phyloP scores from a whole-genome alignment of 2,797 vertebrate species.

The Anniella stebbinsi region DNA sequence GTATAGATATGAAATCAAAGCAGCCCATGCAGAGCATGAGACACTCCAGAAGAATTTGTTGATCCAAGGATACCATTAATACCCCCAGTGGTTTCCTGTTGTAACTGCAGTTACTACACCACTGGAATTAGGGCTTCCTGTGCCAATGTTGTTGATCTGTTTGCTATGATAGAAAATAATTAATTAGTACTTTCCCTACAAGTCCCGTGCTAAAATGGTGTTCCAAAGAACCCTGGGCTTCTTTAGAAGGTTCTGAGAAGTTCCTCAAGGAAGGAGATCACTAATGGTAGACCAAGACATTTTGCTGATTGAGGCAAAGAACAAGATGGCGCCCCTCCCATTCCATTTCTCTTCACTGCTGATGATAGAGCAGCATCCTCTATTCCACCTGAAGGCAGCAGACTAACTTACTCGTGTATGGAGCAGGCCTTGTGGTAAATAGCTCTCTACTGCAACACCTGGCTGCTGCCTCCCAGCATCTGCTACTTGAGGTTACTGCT shows the following conservation, averaged over 20 bases:
- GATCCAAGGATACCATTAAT: neutral
- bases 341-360: too few species aligned
- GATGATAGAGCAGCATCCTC: too few species aligned
- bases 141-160: neutral
- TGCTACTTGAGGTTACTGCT: too few species aligned
- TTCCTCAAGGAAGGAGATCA: neutral
- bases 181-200: neutral
- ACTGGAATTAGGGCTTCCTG: neutral
- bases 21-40: neutral
- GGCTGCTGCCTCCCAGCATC: too few species aligned
- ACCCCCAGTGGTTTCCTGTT: neutral
- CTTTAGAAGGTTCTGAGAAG: neutral
- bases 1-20: neutral
- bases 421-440: too few species aligned
- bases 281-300: neutral
- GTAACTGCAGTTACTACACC: neutral
- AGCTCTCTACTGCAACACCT: too few species aligned
- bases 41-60: neutral
- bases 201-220: neutral
- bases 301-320: too few species aligned
- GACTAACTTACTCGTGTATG: too few species aligned
- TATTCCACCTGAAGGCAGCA: too few species aligned
- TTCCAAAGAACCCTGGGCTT: neutral
- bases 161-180: neutral
- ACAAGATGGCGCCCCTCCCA: too few species aligned